phyloP scores from a whole-genome alignment of 2,888 invertebrate genomes.

The Xestia sexstrigata region DNA sequence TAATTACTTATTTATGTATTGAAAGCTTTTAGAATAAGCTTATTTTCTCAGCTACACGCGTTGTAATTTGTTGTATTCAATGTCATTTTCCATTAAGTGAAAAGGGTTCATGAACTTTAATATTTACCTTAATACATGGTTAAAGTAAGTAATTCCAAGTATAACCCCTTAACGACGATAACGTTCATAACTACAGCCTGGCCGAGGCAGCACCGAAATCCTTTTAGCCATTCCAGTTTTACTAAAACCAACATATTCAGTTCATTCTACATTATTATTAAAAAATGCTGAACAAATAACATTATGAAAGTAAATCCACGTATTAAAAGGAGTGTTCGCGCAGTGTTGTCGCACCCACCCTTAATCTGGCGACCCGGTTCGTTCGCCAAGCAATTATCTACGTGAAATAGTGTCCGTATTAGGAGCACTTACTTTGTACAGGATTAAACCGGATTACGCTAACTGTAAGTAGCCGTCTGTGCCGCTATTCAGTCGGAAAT shows the following conservation, averaged over 20 bases:
- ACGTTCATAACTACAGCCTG: conserved; percentile 12
- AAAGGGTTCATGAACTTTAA: conserved; percentile 8
- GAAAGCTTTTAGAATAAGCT: background rate
- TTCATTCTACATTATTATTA: conserved; percentile 59
- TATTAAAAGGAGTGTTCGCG: conserved; percentile 75
- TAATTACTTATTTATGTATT: conserved; percentile 11
- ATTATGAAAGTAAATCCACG: conserved; percentile 64
- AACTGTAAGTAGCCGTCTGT: conserved; percentile 82
- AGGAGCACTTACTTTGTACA: conserved; percentile 86
- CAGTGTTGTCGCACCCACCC: conserved; percentile 72
- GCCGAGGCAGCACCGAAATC: conserved; percentile 6
- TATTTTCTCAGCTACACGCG: background rate
- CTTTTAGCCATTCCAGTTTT: conserved; percentile 28
- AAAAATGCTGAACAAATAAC: conserved; percentile 62
- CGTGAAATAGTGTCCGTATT: conserved; percentile 87
- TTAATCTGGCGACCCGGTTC: conserved; percentile 78
- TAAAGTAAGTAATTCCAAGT: conserved; percentile 10
- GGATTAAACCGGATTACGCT: conserved; percentile 85
- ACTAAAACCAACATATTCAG: conserved; percentile 40
- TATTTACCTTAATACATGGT: background rate
- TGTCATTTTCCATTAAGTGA: conserved; percentile 3
- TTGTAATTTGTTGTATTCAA: background rate
- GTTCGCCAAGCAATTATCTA: conserved; percentile 88
- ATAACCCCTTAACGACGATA: conserved; percentile 33
- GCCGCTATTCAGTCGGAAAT: conserved; percentile 75